phyloP scores from a whole-genome alignment of 2,797 vertebrate genomes.

The Fundulus diaphanus region DNA sequence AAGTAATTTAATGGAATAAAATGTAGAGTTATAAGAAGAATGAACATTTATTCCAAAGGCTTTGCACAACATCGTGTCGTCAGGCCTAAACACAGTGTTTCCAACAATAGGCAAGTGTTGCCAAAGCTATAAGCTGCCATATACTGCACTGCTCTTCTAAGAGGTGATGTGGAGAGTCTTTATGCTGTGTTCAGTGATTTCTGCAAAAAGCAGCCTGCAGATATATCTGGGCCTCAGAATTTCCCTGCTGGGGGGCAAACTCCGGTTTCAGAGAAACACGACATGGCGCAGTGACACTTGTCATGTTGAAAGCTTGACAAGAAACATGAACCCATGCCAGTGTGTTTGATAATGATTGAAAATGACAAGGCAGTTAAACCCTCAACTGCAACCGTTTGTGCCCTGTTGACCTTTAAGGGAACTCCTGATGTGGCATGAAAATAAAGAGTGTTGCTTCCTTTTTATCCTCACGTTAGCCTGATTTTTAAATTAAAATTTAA shows the following conservation, averaged over 20 bases:
- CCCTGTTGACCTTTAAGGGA: conserved; percentile 49
- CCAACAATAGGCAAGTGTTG: conserved; percentile 15
- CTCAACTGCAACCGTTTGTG: conserved; percentile 38
- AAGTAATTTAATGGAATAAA: conserved; percentile 48
- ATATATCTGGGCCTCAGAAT: conserved; percentile 24
- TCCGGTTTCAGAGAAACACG: conserved; percentile 34
- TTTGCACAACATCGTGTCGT: conserved; percentile 47
- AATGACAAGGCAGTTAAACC: conserved; percentile 65
- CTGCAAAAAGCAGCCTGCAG: conserved; percentile 26
- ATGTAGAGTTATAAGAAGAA: conserved; percentile 42
- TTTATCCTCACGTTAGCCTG: conserved; percentile 3
- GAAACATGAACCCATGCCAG: conserved; percentile 31
- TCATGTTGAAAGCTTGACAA: conserved; percentile 51
- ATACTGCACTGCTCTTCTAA: conserved; percentile 5
- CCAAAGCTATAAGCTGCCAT: not conserved
- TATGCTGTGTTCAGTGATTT: conserved; percentile 12
- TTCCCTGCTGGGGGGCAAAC: conserved; percentile 22
- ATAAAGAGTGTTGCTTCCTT: not conserved
- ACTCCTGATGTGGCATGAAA: conserved; percentile 12
- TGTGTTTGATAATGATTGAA: conserved; percentile 59
- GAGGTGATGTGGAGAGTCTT: conserved; percentile 23
- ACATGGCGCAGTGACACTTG: conserved; percentile 47
- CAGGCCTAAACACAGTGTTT: conserved; percentile 13
- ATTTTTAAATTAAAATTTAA: conserved; percentile 28
- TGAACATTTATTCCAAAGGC: conserved; percentile 50